Evolutionary conservation across 2,888 invertebrate genomes (phyloP), one percentile per base, ranked within the genome.

Genomic region (Scaptomyza parva): DNA sequence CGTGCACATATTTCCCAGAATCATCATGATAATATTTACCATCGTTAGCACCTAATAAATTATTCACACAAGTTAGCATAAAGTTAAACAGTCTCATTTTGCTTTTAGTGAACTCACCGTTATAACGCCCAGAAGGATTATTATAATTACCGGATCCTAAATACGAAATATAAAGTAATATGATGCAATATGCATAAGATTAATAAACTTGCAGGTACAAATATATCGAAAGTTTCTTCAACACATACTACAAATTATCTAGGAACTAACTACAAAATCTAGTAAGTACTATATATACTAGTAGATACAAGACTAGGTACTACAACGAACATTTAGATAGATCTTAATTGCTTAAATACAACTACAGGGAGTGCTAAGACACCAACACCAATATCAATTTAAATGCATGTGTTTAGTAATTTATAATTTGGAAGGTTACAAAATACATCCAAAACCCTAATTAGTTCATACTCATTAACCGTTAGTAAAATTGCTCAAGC

Each of bases 21-120:
- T 92, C 86, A 79, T 92, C 92, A 30, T 80, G 91, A 78, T 89
- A 88, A 71, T 91, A 91, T 78, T 80, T 87, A 41, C 91, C 91
- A 58, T 89, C 76, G 44, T 77, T 70, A 75, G 63, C 59, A 70
- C 63, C 90, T 90, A 35, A 3, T 60, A 5, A 18, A 9, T 3
- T 22, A 2, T 4, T 9, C 20, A 22, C 7, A 1, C 14, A 9
- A 30, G 17, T 30, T 24, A 41, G 22, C 6, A 8, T 8, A 9
- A 2, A 2, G 18, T 6, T 5, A 0, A 7, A 11, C 0, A 2
- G 4, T 0, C 5, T 3, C 2, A 11, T 2, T 3, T 11, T 8
- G 12, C 8, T 20, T 14, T 0, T 18, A 30, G n/a, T n/a, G n/a
- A 37, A 69, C 89, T 90, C 68, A 90, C 89, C 88, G 28, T 63